phyloP scores from a whole-genome alignment of 2,888 invertebrate species.

The Chalcis sispes region DNA sequence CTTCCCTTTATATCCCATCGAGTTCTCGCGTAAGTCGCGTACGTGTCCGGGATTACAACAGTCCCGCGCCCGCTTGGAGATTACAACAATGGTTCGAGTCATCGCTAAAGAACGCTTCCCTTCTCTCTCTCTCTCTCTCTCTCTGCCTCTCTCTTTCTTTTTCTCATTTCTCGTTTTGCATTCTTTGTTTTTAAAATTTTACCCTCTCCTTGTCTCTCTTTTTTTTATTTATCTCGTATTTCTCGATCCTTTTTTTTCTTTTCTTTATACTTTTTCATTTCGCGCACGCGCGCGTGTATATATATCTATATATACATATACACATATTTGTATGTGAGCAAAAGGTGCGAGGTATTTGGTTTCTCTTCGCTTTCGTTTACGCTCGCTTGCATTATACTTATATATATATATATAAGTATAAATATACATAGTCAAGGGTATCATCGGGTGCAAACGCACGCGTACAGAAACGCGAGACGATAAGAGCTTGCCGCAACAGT shows the following conservation, averaged over 20 bases:
- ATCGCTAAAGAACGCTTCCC: neutral
- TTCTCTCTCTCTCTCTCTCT: neutral
- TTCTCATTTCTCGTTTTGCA: neutral
- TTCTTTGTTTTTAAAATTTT: constrained; percentile 38
- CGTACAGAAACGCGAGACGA: constrained; percentile 41
- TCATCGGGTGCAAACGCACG: too few species aligned
- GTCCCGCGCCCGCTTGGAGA: constrained; percentile 33
- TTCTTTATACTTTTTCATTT: too few species aligned
- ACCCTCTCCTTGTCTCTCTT: neutral
- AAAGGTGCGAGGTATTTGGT: constrained; percentile 10
- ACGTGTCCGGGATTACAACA: constrained; percentile 54
- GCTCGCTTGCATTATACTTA: too few species aligned
- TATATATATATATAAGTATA: too few species aligned
- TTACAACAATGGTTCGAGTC: constrained; percentile 47
- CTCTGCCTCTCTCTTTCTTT: neutral
- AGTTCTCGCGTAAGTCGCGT: constrained; percentile 13
- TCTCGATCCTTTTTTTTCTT: constrained; percentile 11
- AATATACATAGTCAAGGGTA: too few species aligned
- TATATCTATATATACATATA: constrained; percentile 14
- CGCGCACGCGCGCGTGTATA: too few species aligned
- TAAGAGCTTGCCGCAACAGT: constrained; percentile 20
- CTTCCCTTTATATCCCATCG: constrained; percentile 36
- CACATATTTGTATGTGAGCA: constrained; percentile 3
- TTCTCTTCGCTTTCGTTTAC: constrained; percentile 10
- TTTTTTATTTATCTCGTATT: neutral